A percentile compares a stretch with the other conserved stretches of the same genome.
Evolutionary conservation across 2,888 invertebrate species (phyloP).

Genomic region (Rhodophaea formosa): DNA sequence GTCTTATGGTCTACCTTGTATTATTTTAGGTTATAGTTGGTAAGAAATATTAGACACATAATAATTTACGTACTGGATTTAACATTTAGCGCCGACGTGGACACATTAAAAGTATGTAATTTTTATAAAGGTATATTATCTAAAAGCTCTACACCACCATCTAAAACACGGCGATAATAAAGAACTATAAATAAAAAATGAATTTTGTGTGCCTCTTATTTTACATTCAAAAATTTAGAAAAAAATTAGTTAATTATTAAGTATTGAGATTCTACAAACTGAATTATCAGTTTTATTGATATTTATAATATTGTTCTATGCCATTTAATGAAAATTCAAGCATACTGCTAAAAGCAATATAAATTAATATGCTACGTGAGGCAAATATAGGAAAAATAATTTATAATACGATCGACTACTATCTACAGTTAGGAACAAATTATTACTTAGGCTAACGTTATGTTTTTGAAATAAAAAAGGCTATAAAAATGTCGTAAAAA

Average conservation of each 20-base stretch:
- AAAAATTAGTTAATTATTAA: not conserved
- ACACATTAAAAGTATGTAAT: not conserved
- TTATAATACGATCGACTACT: not conserved
- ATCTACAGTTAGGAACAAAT: conserved; percentile 6
- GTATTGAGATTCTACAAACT: not conserved
- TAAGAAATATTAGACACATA: not conserved
- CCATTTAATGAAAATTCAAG: no score
- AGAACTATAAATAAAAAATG: not conserved
- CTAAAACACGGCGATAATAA: conserved; percentile 13
- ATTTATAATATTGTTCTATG: no score
- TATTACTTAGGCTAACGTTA: not conserved
- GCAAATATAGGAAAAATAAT: not conserved
- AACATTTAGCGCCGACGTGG: not conserved
- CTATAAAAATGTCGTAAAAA: conserved; percentile 1
- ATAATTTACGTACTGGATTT: not conserved
- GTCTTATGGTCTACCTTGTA: not conserved
- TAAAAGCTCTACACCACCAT: conserved; percentile 1
- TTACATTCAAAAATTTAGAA: not conserved
- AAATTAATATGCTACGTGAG: not conserved
- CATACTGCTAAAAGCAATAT: not conserved
- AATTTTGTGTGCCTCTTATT: conserved; percentile 2
- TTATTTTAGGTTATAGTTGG: not conserved
- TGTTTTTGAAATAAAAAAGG: no score
- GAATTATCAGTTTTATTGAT: no score
- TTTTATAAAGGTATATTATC: not conserved